A percentile compares a stretch with the other conserved stretches of the same genome.
Evolutionary conservation across 2,797 vertebrate species (phyloP).

Genomic region (Microctenopoma steveboyesi): DNA sequence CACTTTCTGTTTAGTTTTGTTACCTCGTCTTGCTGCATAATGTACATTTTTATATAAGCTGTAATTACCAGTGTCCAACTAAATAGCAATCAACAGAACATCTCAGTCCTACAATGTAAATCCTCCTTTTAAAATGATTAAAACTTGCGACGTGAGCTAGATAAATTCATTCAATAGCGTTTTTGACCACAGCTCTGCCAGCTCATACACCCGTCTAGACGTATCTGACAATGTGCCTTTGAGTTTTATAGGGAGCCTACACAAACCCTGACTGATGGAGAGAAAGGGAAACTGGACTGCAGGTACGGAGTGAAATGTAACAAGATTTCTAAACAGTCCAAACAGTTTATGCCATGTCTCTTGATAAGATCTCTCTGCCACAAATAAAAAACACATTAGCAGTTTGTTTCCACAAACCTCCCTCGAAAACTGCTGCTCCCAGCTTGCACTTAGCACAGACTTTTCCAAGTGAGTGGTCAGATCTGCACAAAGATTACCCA

Average conservation of each 20-base stretch:
- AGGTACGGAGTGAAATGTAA: conserved; percentile 38
- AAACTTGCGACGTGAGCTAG: no score
- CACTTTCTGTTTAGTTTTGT: no score
- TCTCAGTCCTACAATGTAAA: no score
- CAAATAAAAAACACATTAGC: conserved; percentile 82
- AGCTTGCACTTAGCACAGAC: conserved; percentile 64
- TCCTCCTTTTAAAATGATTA: no score
- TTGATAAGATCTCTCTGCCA: conserved; percentile 74
- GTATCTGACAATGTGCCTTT: not conserved
- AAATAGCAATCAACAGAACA: no score
- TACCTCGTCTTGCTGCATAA: not conserved
- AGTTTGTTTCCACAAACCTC: conserved; percentile 76
- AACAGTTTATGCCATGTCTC: conserved; percentile 62
- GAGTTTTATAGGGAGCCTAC: conserved; percentile 11
- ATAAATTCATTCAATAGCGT: no score
- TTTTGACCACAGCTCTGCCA: no score
- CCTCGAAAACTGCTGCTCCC: conserved; percentile 56
- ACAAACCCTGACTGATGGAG: not conserved
- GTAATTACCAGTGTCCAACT: not conserved
- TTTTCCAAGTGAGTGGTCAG: conserved; percentile 65
- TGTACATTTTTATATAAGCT: not conserved
- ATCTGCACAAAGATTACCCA: conserved; percentile 73
- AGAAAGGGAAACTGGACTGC: conserved; percentile 25
- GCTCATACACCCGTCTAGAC: no score
- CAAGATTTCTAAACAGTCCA: conserved; percentile 69